These are phyloP conservation scores for Todus mexicanus DNA, from an alignment of 2,797 vertebrate genomes.

Conservation along the genomic window DNA sequence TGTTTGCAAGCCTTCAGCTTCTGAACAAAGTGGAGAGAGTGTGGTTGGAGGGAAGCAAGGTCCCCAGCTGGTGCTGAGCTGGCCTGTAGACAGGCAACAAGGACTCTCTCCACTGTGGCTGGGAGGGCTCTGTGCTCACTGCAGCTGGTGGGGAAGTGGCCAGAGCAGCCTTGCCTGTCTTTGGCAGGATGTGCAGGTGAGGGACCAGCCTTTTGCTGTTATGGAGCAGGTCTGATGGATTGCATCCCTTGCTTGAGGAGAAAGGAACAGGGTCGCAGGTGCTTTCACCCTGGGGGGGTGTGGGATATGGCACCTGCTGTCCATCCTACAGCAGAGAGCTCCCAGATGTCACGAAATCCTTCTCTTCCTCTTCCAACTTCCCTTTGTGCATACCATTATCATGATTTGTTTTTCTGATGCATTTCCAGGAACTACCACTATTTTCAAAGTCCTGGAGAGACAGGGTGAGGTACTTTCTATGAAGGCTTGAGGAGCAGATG, in stretches of 20 bases:
- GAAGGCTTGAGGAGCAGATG: background rate
- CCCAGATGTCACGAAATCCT: background rate
- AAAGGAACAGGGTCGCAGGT: background rate
- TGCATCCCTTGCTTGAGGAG: background rate
- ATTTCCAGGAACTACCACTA: background rate
- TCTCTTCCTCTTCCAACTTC: background rate
- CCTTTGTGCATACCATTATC: background rate
- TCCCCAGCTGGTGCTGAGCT: background rate
- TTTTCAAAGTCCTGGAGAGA: background rate
- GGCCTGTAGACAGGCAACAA: background rate
- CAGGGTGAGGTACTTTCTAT: background rate
- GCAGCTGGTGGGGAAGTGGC: background rate
- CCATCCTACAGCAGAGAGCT: background rate
- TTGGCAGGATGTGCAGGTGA: background rate
- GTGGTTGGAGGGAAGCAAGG: background rate
- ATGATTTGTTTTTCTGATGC: background rate
- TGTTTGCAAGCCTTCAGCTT: background rate
- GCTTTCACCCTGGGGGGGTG: background rate
- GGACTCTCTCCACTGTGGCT: fast-evolving
- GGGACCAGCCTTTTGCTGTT: background rate
- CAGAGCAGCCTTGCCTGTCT: background rate
- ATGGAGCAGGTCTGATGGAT: background rate
- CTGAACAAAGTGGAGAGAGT: background rate
- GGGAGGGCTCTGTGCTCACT: background rate
- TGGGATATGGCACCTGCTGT: background rate